A percentile compares a stretch with the other conserved stretches of the same genome.
Evolutionary conservation across 2,888 invertebrate species (phyloP).

Genomic region (Volucella inflata): DNA sequence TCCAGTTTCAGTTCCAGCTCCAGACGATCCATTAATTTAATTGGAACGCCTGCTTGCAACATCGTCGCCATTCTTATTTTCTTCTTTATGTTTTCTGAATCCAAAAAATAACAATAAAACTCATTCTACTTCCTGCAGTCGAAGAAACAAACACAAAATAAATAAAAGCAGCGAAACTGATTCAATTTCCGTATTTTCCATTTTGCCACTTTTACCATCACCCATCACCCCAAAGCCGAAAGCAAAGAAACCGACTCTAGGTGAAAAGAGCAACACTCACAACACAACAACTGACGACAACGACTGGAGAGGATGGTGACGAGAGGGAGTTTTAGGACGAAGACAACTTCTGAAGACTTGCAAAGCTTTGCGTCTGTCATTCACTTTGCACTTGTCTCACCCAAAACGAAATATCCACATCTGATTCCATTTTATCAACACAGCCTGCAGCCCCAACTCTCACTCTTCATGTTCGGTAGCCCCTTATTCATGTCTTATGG

Average conservation of each 20-base stretch:
- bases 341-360: constrained; percentile 54
- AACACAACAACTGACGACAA: constrained; percentile 6
- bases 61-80: constrained; percentile 10
- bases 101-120: constrained; percentile 9
- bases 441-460: constrained; percentile 13
- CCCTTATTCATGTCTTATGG: constrained; percentile 43
- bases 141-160: constrained; percentile 38
- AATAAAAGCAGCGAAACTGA: constrained; percentile 63
- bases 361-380: constrained; percentile 64
- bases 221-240: constrained; percentile 1
- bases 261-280: constrained; percentile 62
- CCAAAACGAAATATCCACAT: constrained; percentile 67
- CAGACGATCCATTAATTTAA: constrained; percentile 9
- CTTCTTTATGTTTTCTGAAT: background rate
- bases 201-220: background rate
- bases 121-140: constrained; percentile 6
- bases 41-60: constrained; percentile 27
- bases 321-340: background rate
- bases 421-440: constrained; percentile 67
- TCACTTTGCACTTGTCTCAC: constrained; percentile 69
- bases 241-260: constrained; percentile 45
- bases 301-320: background rate
- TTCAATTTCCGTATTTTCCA: constrained; percentile 67
- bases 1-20: too few relatives aligned
- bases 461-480: background rate